These are phyloP conservation scores for Cuculus canorus DNA, from an alignment of 2,797 vertebrate species.

Conservation along the genomic window DNA sequence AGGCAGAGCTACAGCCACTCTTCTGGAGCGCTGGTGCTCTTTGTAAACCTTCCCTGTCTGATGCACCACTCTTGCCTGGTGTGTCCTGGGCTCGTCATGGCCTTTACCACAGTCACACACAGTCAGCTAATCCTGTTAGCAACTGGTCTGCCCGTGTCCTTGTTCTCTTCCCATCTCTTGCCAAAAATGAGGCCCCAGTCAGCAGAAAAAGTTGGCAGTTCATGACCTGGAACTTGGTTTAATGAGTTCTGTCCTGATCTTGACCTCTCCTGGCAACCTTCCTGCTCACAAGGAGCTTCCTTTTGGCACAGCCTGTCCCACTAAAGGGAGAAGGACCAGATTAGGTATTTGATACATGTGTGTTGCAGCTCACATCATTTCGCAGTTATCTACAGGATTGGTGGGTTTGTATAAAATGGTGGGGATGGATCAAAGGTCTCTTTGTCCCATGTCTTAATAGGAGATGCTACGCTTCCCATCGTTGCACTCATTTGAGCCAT, in stretches of 20 bases:
- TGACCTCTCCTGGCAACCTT: neutral
- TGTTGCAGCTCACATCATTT: neutral
- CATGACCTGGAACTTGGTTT: neutral
- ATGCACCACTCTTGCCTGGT: neutral
- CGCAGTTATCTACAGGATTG: neutral
- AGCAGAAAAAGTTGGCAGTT: neutral
- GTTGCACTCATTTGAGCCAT: neutral
- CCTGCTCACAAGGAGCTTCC: neutral
- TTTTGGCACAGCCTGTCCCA: neutral
- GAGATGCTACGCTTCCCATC: neutral
- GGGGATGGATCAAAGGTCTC: neutral
- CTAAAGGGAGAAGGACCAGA: neutral
- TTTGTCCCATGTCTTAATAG: neutral
- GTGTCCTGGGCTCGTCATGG: neutral
- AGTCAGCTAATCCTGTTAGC: neutral
- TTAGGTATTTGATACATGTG: neutral
- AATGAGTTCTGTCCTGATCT: neutral
- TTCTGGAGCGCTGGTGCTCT: neutral
- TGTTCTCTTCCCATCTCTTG: neutral
- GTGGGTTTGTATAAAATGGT: neutral
- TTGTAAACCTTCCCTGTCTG: neutral
- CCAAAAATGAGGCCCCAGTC: neutral
- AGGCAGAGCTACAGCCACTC: rapidly evolving
- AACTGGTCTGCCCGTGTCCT: neutral
- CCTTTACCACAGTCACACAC: neutral